Evolutionary conservation across 2,113 vertebrate genomes (phyloP), one percentile per base, ranked within the genome.

Genomic region (Taurulus bubalis): DNA sequence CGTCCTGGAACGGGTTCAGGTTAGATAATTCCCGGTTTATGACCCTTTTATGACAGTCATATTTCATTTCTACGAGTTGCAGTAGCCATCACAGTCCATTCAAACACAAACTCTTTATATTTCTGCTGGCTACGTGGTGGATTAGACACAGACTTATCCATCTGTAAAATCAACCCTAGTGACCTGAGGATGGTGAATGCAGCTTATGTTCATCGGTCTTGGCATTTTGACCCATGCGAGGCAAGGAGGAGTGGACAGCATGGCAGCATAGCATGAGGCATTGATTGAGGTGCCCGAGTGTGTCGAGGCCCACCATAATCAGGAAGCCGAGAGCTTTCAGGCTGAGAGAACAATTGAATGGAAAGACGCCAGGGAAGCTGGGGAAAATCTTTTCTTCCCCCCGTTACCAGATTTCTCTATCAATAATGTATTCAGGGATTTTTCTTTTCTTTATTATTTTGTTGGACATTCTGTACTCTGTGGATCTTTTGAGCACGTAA

Each of bases 281-380:
- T 93, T 90, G 92, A 94, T 90, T 89, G 91, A 87, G 85, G 82
- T 69, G 77, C 72, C 67, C 68, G 82, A 87, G 85, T 72, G 86
- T 87, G 80, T 66, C 45, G 63, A 75, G 63, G 63, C 80, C 42
- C 42, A 75, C 53, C 71, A 76, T 90, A 85, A 91, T 86, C 91
- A 88, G 90, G 86, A 91, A 91, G 81, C 82, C 60, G 77, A 86
- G 82, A 81, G 67, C 45, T 53, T 53, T 69, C 30, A 51, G 77
- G 82, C 86, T 75, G 69, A 79, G 76, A 73, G 82, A 89, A 90
- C 90, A 89, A 92, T 80, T 85, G 87, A 92, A 90, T 77, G 64
- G 77, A 53, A 77, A 82, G 51, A 38, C 45, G 47, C 75, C 34
- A 49, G 24, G 28, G 68, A 66, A 83, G 64, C 78, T 63, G 28